Conservation (phyloP, 2,797 vertebrate genomes). For the Percopsis omiscomaycus region DNA sequence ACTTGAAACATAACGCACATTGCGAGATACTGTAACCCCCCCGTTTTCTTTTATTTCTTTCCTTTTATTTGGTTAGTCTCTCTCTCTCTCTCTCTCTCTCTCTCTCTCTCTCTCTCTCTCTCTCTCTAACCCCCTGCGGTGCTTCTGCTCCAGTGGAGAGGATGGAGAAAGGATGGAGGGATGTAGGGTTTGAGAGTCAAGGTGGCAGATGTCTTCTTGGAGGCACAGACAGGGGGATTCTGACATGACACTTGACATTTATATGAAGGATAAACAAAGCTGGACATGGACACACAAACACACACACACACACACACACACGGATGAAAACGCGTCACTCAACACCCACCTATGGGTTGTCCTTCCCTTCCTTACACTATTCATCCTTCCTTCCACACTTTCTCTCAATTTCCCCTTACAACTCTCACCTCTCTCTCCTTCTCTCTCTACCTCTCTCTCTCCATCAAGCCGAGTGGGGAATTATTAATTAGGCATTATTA, state of each 20-base stretch:
- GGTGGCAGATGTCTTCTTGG: not conserved
- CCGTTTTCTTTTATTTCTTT: not conserved
- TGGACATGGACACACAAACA: not conserved
- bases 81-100: too few relatives aligned
- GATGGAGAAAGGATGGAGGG: too few relatives aligned
- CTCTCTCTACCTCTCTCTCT: slow-evolving; percentile 70
- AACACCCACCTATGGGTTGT: not conserved
- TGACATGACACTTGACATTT: not conserved
- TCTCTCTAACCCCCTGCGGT: too few relatives aligned
- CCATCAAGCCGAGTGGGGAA: slow-evolving; percentile 83
- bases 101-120: too few relatives aligned
- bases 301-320: slow-evolving; percentile 15
- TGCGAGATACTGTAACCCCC: slow-evolving; percentile 61
- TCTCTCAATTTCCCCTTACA: too few relatives aligned
- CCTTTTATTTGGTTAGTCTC: too few relatives aligned
- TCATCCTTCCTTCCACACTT: too few relatives aligned
- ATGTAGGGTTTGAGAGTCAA: too few relatives aligned
- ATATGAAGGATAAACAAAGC: slow-evolving; percentile 1
- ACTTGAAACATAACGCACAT: too few relatives aligned
- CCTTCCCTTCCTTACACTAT: not conserved
- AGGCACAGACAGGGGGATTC: not conserved
- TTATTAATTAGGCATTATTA: slow-evolving; percentile 99
- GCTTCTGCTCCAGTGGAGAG: too few relatives aligned
- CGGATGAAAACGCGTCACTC: slow-evolving; percentile 10
- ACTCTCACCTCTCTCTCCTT: slow-evolving; percentile 57